Conservation (phyloP, 1,140 invertebrate genomes). For the Charaxes varanes region DNA sequence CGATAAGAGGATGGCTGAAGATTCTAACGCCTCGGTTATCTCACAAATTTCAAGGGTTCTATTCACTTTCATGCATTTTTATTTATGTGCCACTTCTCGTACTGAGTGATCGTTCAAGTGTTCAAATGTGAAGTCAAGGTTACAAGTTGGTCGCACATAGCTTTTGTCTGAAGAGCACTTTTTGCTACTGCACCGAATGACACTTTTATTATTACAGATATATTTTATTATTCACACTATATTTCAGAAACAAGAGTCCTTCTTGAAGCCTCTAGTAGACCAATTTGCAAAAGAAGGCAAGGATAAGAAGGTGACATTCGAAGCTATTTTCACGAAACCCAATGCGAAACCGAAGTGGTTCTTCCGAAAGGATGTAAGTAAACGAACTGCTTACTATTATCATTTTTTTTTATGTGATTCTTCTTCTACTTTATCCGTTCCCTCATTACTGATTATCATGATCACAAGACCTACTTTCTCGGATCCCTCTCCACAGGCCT, state of each 20-base stretch:
- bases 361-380: slow-evolving; percentile 93
- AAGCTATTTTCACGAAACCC: slow-evolving; percentile 92
- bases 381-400: neutral
- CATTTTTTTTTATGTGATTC: slow-evolving; percentile 5
- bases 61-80: slow-evolving; percentile 47
- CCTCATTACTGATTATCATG: too few relatives aligned
- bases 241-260: slow-evolving; percentile 94
- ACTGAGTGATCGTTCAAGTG: slow-evolving; percentile 38
- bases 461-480: too few relatives aligned
- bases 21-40: slow-evolving; percentile 57
- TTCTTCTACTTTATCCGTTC: too few relatives aligned
- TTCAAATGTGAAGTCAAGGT: slow-evolving; percentile 32
- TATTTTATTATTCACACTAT: slow-evolving; percentile 38
- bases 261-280: slow-evolving; percentile 95
- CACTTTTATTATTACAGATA: slow-evolving; percentile 19
- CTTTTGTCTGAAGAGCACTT: slow-evolving; percentile 65
- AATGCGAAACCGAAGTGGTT: slow-evolving; percentile 95
- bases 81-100: slow-evolving; percentile 35
- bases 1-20: slow-evolving; percentile 47
- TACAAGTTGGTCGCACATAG: slow-evolving; percentile 49
- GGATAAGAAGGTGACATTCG: slow-evolving; percentile 94
- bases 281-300: slow-evolving; percentile 97
- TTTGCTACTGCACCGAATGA: slow-evolving; percentile 42
- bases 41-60: slow-evolving; percentile 38
- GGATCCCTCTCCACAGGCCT: too few relatives aligned